Conservation (phyloP, 1,140 invertebrate genomes). For the Zaprionus inermis region DNA sequence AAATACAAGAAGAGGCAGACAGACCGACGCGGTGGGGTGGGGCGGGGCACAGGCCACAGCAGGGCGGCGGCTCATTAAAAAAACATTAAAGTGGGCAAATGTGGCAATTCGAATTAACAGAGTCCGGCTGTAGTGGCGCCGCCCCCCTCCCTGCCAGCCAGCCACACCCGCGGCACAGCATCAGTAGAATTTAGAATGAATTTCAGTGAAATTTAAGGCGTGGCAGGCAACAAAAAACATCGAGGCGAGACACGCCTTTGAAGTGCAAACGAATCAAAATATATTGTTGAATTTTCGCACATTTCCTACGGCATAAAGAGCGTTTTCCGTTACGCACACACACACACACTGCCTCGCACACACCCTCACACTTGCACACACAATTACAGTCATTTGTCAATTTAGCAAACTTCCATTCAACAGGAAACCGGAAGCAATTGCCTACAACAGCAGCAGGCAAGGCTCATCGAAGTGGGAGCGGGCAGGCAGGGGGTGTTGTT, state of each 20-base stretch:
- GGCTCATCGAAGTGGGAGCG: neutral
- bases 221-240: slow-evolving; percentile 6
- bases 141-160: no score
- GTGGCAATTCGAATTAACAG: slow-evolving; percentile 50
- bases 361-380: slow-evolving; percentile 17
- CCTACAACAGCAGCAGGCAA: slow-evolving; percentile 57
- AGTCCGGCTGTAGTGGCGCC: slow-evolving; percentile 25
- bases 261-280: slow-evolving; percentile 50
- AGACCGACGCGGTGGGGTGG: slow-evolving; percentile 33
- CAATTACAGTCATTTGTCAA: slow-evolving; percentile 79
- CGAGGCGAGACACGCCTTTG: slow-evolving; percentile 18
- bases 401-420: slow-evolving; percentile 76
- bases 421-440: slow-evolving; percentile 80
- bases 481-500: neutral
- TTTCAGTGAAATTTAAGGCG: slow-evolving; percentile 37
- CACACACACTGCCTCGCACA: slow-evolving; percentile 32
- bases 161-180: slow-evolving; percentile 1
- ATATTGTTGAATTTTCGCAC: slow-evolving; percentile 73
- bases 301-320: slow-evolving; percentile 74
- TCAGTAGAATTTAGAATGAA: slow-evolving; percentile 59
- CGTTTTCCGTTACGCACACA: slow-evolving; percentile 59
- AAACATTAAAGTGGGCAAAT: slow-evolving; percentile 74
- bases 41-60: slow-evolving; percentile 40
- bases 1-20: slow-evolving; percentile 65
- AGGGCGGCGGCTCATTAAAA: slow-evolving; percentile 69